Conservation (phyloP, 1,140 invertebrate genomes). For the Cyrtorhinus lividipennis region DNA sequence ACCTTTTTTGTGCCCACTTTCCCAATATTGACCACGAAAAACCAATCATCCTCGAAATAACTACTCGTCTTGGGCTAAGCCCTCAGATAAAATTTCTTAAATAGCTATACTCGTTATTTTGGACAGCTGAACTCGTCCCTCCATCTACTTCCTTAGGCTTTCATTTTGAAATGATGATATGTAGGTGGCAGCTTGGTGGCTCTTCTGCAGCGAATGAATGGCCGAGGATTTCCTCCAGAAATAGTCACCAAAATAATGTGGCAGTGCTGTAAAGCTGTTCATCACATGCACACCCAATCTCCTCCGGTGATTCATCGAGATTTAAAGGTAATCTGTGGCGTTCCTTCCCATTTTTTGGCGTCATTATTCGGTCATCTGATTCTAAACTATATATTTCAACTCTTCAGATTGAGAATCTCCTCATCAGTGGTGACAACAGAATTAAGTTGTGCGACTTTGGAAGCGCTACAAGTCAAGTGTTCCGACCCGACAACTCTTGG, state of each 20-base stretch:
- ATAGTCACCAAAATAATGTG: slow-evolving; percentile 81
- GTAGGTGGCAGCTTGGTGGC: slow-evolving; percentile 66
- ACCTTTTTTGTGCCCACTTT: too few species aligned
- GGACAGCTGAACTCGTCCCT: too few species aligned
- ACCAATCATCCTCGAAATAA: too few species aligned
- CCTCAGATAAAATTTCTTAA: too few species aligned
- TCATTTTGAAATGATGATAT: too few species aligned
- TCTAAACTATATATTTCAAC: too few species aligned
- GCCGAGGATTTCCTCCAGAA: slow-evolving; percentile 44
- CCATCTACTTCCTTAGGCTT: too few species aligned
- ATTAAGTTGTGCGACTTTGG: slow-evolving; percentile 99
- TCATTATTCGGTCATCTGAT: too few species aligned
- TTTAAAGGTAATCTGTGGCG: slow-evolving; percentile 69
- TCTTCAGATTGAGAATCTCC: slow-evolving; percentile 48
- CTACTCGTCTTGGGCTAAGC: too few species aligned
- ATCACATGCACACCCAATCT: slow-evolving; percentile 81
- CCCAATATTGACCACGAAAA: too few species aligned
- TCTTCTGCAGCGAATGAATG: slow-evolving; percentile 47
- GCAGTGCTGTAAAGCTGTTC: slow-evolving; percentile 75
- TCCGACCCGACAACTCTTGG: slow-evolving; percentile 77
- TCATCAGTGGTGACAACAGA: slow-evolving; percentile 61
- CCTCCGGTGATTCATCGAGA: slow-evolving; percentile 87
- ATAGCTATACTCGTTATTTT: too few species aligned
- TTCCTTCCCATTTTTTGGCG: slow-evolving; percentile 40
- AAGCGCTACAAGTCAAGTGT: slow-evolving; percentile 75